Conservation (phyloP, 2,113 vertebrate genomes). For the Crotalus horridus region DNA sequence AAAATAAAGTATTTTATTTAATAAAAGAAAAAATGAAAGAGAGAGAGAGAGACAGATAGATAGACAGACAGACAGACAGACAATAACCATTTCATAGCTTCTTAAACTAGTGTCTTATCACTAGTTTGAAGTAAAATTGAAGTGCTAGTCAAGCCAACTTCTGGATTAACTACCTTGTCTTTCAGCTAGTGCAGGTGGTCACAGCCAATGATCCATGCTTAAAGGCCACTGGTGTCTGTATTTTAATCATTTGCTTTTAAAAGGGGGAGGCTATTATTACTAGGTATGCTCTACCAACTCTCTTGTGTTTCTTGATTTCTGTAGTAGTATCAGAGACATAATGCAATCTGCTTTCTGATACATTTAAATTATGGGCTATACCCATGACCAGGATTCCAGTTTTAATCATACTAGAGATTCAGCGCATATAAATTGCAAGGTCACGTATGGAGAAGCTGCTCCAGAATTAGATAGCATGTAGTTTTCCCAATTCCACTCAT, state of each 20-base stretch:
- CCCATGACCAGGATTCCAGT: background rate
- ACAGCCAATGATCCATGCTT: background rate
- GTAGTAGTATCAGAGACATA: background rate
- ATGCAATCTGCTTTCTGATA: background rate
- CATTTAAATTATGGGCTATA: background rate
- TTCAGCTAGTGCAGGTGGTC: background rate
- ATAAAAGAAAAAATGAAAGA: background rate
- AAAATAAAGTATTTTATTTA: background rate
- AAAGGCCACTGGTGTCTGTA: background rate
- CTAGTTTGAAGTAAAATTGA: background rate
- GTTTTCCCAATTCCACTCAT: background rate
- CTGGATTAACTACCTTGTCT: background rate
- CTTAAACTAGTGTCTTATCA: background rate
- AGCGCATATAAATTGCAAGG: background rate
- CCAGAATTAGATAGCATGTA: background rate
- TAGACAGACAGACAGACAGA: background rate
- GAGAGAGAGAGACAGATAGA: no score
- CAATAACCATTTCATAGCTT: background rate
- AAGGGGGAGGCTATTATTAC: background rate
- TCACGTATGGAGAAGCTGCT: background rate
- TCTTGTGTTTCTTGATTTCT: background rate
- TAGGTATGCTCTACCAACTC: background rate
- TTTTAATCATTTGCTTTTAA: background rate
- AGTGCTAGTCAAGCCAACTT: background rate
- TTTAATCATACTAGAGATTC: background rate